These are phyloP conservation scores for Margarornis squamiger DNA, from an alignment of 2,797 vertebrate species.

Conservation along the genomic window DNA sequence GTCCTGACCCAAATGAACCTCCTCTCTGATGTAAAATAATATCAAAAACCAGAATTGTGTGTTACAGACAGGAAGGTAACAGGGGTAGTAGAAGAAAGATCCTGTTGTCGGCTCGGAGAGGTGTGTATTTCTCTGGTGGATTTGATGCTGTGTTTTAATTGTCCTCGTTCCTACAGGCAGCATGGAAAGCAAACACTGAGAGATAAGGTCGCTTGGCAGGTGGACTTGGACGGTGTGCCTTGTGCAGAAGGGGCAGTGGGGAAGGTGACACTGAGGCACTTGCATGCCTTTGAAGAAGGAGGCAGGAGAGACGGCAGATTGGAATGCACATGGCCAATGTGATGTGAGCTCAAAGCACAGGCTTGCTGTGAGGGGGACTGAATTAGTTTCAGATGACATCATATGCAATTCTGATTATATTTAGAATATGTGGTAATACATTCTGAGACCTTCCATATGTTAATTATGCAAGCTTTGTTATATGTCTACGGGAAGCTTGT, in stretches of 20 bases:
- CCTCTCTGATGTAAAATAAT: background rate
- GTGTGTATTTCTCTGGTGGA: background rate
- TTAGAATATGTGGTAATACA: constrained; percentile 6
- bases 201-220: background rate
- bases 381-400: constrained; percentile 35
- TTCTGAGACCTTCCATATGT: constrained; percentile 3
- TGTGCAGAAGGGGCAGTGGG: background rate
- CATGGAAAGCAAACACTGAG: background rate
- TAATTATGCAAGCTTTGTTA: background rate
- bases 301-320: background rate
- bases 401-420: background rate
- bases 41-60: accelerated
- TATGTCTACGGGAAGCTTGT: background rate
- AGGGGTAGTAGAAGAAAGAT: background rate
- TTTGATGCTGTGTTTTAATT: background rate
- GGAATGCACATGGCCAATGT: background rate
- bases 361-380: background rate
- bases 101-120: accelerated
- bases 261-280: background rate
- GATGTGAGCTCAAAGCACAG: background rate
- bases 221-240: background rate
- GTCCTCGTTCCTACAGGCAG: background rate
- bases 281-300: background rate
- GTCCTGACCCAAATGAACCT: background rate
- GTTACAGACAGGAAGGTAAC: background rate